Conservation (phyloP, 1,140 invertebrate species). For the Plectrocnemia conspersa region DNA sequence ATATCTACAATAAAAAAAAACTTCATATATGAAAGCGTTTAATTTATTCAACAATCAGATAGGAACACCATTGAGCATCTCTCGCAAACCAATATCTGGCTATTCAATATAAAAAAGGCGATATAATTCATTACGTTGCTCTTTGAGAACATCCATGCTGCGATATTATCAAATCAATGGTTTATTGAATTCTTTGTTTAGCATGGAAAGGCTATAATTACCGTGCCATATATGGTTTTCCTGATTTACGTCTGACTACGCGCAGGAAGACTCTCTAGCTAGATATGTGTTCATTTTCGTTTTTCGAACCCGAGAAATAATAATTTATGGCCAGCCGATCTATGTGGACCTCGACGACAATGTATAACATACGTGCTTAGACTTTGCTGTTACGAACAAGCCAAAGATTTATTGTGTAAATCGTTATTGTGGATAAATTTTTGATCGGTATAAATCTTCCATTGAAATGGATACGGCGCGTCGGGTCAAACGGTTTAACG, state of each 20-base stretch:
- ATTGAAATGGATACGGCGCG: too few species aligned
- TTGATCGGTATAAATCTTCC: too few species aligned
- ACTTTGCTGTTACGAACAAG: too few species aligned
- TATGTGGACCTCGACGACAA: too few species aligned
- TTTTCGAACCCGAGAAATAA: too few species aligned
- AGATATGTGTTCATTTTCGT: too few species aligned
- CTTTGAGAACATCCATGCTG: slow-evolving; percentile 14
- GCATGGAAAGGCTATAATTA: slow-evolving; percentile 31
- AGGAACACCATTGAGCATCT: slow-evolving; percentile 8
- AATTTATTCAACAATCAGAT: slow-evolving; percentile 19
- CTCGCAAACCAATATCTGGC: slow-evolving; percentile 6
- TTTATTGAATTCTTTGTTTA: slow-evolving; percentile 37
- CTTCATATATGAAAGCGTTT: neutral
- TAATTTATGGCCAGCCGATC: too few species aligned
- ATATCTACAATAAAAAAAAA: too few species aligned
- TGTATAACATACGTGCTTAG: too few species aligned
- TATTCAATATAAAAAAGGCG: slow-evolving; percentile 5
- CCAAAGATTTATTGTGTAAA: too few species aligned
- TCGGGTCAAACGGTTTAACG: too few species aligned
- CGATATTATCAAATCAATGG: slow-evolving; percentile 35
- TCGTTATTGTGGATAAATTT: too few species aligned
- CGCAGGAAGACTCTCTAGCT: slow-evolving; percentile 1
- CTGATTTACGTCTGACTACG: slow-evolving; percentile 26
- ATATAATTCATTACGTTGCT: slow-evolving; percentile 27
- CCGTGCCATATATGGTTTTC: slow-evolving; percentile 27